These are phyloP conservation scores for Bothrops alternatus DNA, from an alignment of 2,797 vertebrate genomes.

Conservation along the genomic window DNA sequence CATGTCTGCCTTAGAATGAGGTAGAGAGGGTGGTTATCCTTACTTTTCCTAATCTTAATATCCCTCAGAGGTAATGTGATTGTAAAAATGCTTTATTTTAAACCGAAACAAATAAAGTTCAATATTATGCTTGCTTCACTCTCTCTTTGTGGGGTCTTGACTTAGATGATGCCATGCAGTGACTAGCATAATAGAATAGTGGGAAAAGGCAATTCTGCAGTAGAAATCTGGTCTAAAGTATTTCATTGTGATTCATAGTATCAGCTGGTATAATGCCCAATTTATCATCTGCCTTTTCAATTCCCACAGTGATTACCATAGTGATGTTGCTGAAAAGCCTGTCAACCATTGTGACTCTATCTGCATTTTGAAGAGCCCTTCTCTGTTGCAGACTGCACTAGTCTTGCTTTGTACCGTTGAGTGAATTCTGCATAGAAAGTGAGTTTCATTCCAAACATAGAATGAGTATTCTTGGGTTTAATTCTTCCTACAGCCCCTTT, in stretches of 20 bases:
- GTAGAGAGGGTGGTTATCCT: background rate
- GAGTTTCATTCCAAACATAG: background rate
- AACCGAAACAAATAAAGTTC: background rate
- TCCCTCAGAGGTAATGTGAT: constrained; percentile 21
- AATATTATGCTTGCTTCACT: background rate
- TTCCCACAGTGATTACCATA: constrained; percentile 55
- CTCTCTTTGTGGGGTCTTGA: constrained; percentile 14
- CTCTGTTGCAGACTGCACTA: background rate
- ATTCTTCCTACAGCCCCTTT: background rate
- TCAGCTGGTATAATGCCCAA: constrained; percentile 47
- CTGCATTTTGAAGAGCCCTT: constrained; percentile 3
- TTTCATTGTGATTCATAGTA: constrained; percentile 57
- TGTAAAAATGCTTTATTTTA: background rate
- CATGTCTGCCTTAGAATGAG: background rate
- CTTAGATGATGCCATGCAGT: background rate
- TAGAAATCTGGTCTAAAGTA: background rate
- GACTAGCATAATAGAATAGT: background rate
- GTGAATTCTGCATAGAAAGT: background rate
- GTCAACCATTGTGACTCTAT: constrained; percentile 5
- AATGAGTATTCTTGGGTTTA: background rate
- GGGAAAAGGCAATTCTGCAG: constrained; percentile 38
- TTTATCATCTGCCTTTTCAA: background rate
- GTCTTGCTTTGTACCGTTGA: background rate
- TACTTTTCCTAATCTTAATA: background rate
- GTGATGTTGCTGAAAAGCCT: constrained; percentile 51